Base-by-base conservation (phyloP, 2,888 invertebrate genomes). In the Caenorhabditis uteleia region DNA sequence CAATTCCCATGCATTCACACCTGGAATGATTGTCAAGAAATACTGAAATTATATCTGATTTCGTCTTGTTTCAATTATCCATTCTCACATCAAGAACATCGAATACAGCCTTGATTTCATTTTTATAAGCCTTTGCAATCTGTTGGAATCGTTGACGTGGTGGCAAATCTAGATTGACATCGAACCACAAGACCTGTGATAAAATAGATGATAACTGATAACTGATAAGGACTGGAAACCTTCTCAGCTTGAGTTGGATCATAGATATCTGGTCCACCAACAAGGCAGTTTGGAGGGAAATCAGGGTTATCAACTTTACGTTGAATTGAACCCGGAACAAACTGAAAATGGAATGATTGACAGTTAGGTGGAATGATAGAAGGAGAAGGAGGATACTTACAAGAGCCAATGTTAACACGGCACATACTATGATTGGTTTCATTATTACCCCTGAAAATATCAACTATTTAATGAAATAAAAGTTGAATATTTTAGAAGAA, bases 41-140 rank as follows among this genome's bases (percentile, higher is more conserved):
- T 71, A 68, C 71, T 70, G 49, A 27, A 8, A 8, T 4, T 29
- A 44, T 34, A 20, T 47, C n/a, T n/a, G n/a, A n/a, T n/a, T n/a
- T n/a, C n/a, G n/a, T n/a, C n/a, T n/a, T n/a, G n/a, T n/a, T n/a
- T 7, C 1, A 49, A 20, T 25, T n/a, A 21, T 18, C 21, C 4
- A 16, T 48, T 49, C 55, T 49, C 20, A 70, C 73, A 27, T 53
- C 54, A 1, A 77, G 45, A 21, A 74, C 67, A 39, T 68, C 66
- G 27, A 77, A 67, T n/a, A 77, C 73, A 6, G 66, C 70, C 25
- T 58, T 64, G 59, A 77, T 77, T n/a, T 70, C 71, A 21, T 71
- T 62, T 29, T 64, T 66, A 58, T 61, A 75, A 3, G 76, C 68
- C 1, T 34, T 33, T 8, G 62, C 73, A 10, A 75, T 69, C 27